Evolutionary conservation across 2,888 invertebrate species (phyloP).

Genomic region (Danaus chrysippus): DNA sequence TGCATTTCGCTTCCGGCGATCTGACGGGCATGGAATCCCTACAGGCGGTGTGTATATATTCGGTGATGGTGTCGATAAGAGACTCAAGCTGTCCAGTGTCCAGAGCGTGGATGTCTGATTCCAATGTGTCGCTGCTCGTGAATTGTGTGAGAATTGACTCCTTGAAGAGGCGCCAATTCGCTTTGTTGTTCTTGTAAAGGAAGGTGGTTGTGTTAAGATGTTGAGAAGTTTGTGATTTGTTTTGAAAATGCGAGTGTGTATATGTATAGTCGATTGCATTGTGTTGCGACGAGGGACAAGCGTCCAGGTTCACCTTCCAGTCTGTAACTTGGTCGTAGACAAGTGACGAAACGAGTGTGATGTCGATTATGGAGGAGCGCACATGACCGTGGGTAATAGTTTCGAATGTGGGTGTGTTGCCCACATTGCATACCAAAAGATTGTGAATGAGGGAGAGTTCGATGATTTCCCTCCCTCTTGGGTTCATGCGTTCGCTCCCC

Average conservation of each 20-base stretch:
- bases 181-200: not conserved
- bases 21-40: too few relatives aligned
- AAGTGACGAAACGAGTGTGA: not conserved
- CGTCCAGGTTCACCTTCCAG: too few relatives aligned
- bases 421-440: conserved; percentile 19
- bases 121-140: not conserved
- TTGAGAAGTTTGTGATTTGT: too few relatives aligned
- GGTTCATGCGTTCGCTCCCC: conserved; percentile 16
- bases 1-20: too few relatives aligned
- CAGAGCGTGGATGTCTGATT: too few relatives aligned
- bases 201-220: not conserved
- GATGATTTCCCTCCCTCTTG: conserved; percentile 7
- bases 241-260: not conserved
- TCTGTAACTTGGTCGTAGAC: not conserved
- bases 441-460: conserved; percentile 15
- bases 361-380: conserved; percentile 8
- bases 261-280: not conserved
- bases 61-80: too few relatives aligned
- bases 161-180: too few relatives aligned
- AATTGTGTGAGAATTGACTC: not conserved
- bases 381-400: conserved; percentile 23
- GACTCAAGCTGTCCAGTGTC: too few relatives aligned
- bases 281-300: conserved; percentile 1
- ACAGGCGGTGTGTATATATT: too few relatives aligned
- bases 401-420: conserved; percentile 27